phyloP scores from a whole-genome alignment of 2,888 invertebrate species.

The Aricia artaxerxes region DNA sequence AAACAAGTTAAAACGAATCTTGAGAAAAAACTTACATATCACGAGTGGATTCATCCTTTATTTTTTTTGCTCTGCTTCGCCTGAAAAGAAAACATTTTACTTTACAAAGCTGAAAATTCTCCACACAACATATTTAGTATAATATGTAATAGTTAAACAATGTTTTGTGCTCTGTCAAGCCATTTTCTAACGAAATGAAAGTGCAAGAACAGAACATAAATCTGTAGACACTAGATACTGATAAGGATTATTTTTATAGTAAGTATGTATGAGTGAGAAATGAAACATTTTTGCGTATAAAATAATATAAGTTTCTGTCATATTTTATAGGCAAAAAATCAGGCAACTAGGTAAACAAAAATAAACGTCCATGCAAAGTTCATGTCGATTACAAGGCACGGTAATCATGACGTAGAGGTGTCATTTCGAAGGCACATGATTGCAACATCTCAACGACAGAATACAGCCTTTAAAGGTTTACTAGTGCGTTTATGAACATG shows the following conservation, averaged over 20 bases:
- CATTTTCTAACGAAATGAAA: too few relatives aligned
- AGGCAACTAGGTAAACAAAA: neutral
- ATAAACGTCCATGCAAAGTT: neutral
- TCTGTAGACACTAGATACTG: too few relatives aligned
- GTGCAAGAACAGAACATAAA: too few relatives aligned
- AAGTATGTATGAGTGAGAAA: too few relatives aligned
- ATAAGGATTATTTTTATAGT: too few relatives aligned
- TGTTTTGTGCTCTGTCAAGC: too few relatives aligned
- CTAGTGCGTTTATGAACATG: neutral
- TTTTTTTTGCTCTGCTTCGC: neutral
- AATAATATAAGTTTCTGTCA: too few relatives aligned
- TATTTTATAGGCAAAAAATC: neutral
- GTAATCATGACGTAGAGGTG: neutral
- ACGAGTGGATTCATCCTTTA: slow-evolving; percentile 20
- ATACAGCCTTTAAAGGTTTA: neutral
- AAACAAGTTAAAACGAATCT: neutral
- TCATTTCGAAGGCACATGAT: neutral
- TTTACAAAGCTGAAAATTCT: neutral
- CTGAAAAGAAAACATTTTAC: neutral
- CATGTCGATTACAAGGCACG: neutral
- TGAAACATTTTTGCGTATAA: too few relatives aligned
- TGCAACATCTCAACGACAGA: neutral
- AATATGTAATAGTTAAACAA: too few relatives aligned
- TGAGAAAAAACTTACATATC: slow-evolving; percentile 22
- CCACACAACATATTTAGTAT: too few relatives aligned